Conservation (phyloP, 2,888 invertebrate genomes). For the Agrochola lychnidis region DNA sequence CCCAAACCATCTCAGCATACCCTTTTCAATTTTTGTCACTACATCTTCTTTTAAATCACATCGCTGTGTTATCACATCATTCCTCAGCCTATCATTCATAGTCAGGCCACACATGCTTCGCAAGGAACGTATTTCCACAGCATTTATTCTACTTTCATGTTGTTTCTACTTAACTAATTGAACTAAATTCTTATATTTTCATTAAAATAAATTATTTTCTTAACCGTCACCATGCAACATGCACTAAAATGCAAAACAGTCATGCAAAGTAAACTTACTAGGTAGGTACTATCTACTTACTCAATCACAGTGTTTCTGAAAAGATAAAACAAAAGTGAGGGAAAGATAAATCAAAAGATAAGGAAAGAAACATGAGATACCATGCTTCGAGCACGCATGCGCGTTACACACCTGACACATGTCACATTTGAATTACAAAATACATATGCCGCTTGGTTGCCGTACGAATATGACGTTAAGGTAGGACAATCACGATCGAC, state of each 20-base stretch:
- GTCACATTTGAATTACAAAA: neutral
- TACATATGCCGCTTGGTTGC: neutral
- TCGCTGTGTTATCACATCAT: no score
- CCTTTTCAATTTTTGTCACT: no score
- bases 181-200: neutral
- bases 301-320: constrained; percentile 80
- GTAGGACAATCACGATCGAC: neutral
- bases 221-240: constrained; percentile 7
- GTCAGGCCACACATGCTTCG: no score
- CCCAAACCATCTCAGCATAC: no score
- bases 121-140: no score
- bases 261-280: constrained; percentile 58
- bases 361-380: constrained; percentile 28
- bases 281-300: constrained; percentile 75
- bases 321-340: constrained; percentile 68
- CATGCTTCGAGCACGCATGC: constrained; percentile 26
- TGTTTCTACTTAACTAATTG: no score
- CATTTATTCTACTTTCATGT: no score
- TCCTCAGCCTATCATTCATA: no score
- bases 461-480: neutral
- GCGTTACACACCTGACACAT: neutral
- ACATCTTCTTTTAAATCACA: no score
- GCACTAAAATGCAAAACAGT: constrained; percentile 11
- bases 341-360: constrained; percentile 60
- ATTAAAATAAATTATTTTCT: neutral